Evolutionary conservation across 2,113 vertebrate genomes (phyloP).

Genomic region (Myotis brandtii): DNA sequence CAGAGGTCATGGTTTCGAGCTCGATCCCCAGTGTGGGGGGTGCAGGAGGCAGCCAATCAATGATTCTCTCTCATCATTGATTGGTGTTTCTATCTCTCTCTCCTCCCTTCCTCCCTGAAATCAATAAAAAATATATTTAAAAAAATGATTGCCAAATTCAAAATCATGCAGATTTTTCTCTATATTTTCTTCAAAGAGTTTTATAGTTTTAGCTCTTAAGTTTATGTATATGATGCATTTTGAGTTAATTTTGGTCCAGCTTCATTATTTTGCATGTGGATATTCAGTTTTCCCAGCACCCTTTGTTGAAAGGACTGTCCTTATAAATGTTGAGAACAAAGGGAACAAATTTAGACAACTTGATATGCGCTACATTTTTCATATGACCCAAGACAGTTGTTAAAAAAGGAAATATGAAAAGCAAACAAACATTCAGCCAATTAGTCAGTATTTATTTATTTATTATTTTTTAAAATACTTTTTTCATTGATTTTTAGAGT

Average conservation of each 20-base stretch:
- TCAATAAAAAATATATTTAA: too few species aligned
- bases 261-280: background rate
- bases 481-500: background rate
- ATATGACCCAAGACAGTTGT: background rate
- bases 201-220: background rate
- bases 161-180: background rate
- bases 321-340: background rate
- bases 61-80: too few species aligned
- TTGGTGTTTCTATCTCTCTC: too few species aligned
- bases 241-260: slow-evolving; percentile 14
- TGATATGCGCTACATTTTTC: background rate
- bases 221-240: background rate
- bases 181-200: slow-evolving; percentile 15
- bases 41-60: too few species aligned
- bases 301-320: background rate
- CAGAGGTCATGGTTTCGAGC: too few species aligned
- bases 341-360: slow-evolving; percentile 27
- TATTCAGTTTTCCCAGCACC: background rate
- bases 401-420: slow-evolving; percentile 24
- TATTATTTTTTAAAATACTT: background rate
- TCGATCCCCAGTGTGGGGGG: too few species aligned
- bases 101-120: too few species aligned
- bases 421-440: background rate
- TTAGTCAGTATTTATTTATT: background rate
- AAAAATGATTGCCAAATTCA: background rate